phyloP scores from a whole-genome alignment of 2,113 vertebrate genomes.

The Tamias sibiricus region DNA sequence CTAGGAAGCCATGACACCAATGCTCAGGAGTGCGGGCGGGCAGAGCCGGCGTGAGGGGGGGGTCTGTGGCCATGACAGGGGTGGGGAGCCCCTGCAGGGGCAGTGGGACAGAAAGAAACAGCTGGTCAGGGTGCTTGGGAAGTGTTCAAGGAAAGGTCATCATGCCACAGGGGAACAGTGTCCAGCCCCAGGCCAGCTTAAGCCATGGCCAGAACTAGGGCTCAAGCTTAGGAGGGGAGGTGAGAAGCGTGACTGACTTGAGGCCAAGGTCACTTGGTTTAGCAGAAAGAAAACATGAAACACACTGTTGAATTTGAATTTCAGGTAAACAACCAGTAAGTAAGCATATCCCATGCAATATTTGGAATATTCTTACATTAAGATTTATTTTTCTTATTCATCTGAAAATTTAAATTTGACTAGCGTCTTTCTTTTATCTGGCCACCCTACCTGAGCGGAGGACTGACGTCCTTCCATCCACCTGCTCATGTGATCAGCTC shows the following conservation, averaged over 20 bases:
- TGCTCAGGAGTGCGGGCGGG: not conserved
- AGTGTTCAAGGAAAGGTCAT: not conserved
- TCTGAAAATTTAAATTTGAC: not conserved
- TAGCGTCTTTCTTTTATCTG: not conserved
- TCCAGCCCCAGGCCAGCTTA: not conserved
- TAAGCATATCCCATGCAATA: not conserved
- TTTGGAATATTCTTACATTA: not conserved
- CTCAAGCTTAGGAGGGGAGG: not conserved
- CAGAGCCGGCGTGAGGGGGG: not conserved
- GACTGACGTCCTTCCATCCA: not conserved
- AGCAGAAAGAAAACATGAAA: not conserved
- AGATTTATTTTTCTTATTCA: not conserved
- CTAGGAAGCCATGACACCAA: rapidly evolving
- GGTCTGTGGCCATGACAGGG: not conserved
- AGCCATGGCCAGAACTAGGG: not conserved
- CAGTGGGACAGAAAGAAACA: not conserved
- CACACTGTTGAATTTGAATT: not conserved
- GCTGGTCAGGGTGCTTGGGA: not conserved
- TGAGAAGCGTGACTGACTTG: not conserved
- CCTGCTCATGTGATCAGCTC: not conserved
- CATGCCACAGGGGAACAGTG: too few species aligned
- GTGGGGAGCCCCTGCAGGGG: not conserved
- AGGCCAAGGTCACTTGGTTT: not conserved
- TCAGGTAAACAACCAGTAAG: not conserved
- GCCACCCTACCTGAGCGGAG: not conserved